These are phyloP conservation scores for Neotragus pygmaeus DNA, from an alignment of 2,113 vertebrate species.

Conservation along the genomic window DNA sequence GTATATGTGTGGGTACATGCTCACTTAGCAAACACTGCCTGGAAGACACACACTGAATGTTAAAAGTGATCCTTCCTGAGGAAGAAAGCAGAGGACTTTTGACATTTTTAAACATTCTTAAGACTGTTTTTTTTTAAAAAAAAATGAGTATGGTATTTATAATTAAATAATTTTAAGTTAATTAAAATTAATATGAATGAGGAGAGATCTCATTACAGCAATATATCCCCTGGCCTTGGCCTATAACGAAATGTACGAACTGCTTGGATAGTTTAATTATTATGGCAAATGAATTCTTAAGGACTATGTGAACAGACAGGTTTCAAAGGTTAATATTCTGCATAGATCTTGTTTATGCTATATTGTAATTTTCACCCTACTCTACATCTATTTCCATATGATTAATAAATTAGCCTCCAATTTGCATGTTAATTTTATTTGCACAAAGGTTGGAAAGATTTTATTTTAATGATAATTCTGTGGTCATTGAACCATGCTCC, in stretches of 20 bases:
- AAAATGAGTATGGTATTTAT: not conserved
- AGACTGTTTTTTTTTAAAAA: not conserved
- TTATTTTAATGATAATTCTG: conserved; percentile 29
- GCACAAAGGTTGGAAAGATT: not conserved
- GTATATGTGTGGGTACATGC: not conserved
- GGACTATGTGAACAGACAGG: not conserved
- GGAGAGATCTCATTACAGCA: not conserved
- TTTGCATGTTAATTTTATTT: conserved; percentile 38
- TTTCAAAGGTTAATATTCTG: conserved; percentile 15
- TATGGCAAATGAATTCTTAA: not conserved
- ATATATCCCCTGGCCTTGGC: not conserved
- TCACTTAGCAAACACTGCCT: not conserved
- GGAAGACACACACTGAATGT: not conserved
- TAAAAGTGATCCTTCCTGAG: not conserved
- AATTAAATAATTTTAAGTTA: not conserved
- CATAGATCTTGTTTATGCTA: conserved; percentile 29
- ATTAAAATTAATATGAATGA: conserved; percentile 25
- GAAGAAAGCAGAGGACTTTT: not conserved
- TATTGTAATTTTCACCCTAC: not conserved
- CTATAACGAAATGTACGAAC: not conserved
- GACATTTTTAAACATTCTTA: not conserved
- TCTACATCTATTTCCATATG: conserved; percentile 43
- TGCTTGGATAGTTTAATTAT: not conserved
- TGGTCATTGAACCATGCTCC: not conserved
- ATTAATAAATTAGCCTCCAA: conserved; percentile 48